Evolutionary conservation across 2,888 invertebrate species (phyloP), one percentile per base, ranked within the genome.

Genomic region (Drosophila buzzatii): DNA sequence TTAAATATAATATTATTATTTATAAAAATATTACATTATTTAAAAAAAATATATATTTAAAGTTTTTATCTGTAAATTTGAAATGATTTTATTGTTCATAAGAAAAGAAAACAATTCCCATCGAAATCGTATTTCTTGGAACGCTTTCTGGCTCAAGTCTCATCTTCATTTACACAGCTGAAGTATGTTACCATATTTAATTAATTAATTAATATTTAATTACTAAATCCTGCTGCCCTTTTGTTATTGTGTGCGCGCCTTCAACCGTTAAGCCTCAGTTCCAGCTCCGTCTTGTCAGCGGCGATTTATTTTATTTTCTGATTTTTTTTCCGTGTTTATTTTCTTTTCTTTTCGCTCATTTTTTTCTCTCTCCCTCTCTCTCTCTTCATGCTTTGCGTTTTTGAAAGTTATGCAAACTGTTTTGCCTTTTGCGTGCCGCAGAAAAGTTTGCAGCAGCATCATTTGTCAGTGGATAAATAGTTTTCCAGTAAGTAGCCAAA

Each of bases 391-490:
- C 66, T 58, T 42, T 77, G 49, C 68, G 72, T 70, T 84, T 51
- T 63, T 41, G 57, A 84, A 85, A 87, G 89, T 89, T 87, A 69
- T 70, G 82, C 59, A 85, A 87, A 87, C 82, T 87, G 89, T 84
- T 85, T 89, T 85, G 89, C 89, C 85, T 85, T 79, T 82, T 84
- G 76, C 79, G 73, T 61, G 83, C 70, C 72, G 65, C 83, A 82
- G 52, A 66, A 79, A 87, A 84, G 73, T 84, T 88, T 73, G 59
- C 76, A 83, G 88, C 86, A 73, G 83, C 86, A 86, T 86, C 90
- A 86, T 90, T 86, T 86, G 90, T 90, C 86, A 88, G 89, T 82
- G 85, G 81, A 89, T 87, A 87, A 89, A 89, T 85, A 85, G 85
- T 89, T 89, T 82, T 76, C 59, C 74, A 85, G 89, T 86, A 85